A percentile compares a stretch with the other conserved stretches of the same genome.
phyloP scores from a whole-genome alignment of 2,113 vertebrate genomes.

The Globicephala melas region DNA sequence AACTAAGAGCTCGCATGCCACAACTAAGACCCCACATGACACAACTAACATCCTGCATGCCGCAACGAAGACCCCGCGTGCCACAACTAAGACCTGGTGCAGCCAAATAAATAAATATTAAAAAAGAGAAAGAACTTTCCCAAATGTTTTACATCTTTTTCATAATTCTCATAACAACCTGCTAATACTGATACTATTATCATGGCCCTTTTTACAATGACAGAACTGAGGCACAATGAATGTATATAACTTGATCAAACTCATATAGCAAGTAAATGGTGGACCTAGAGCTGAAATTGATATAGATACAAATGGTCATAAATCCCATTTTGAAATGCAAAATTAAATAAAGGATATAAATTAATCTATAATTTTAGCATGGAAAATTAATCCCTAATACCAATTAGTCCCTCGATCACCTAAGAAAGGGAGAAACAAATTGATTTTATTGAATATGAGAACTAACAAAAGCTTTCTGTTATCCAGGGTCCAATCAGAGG shows the following conservation, averaged over 20 bases:
- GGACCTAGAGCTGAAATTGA: background rate
- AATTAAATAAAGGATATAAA: background rate
- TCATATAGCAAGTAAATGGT: background rate
- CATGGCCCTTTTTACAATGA: background rate
- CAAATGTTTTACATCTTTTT: background rate
- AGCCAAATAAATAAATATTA: too few relatives aligned
- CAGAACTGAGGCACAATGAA: background rate
- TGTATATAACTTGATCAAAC: background rate
- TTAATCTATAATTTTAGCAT: background rate
- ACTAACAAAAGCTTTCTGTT: background rate
- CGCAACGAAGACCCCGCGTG: accelerated
- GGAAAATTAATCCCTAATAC: background rate
- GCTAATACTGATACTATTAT: background rate
- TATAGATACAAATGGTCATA: background rate
- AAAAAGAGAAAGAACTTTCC: background rate
- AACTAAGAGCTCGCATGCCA: too few relatives aligned
- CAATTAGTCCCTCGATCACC: background rate
- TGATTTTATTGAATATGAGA: background rate
- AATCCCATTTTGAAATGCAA: background rate
- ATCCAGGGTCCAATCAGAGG: background rate
- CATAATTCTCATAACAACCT: background rate
- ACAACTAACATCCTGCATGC: too few relatives aligned
- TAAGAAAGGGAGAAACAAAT: background rate
- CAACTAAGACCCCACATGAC: too few relatives aligned
- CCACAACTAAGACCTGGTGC: too few relatives aligned